Conservation (phyloP, 2,888 invertebrate genomes). For the Trachelus stipa region DNA sequence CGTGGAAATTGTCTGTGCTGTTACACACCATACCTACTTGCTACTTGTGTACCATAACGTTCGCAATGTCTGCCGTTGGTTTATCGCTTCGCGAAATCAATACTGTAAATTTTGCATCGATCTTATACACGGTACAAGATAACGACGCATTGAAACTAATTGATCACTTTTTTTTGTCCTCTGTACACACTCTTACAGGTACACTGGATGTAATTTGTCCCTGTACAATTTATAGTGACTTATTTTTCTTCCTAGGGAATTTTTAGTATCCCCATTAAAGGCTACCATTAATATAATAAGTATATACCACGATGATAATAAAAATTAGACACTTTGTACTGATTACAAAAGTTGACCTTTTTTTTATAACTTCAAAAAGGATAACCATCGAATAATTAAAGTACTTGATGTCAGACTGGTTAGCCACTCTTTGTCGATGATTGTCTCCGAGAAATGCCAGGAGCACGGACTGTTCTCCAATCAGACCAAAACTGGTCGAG, state of each 20-base stretch:
- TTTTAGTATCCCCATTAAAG: neutral
- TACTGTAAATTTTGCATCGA: constrained; percentile 4
- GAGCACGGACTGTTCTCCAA: constrained; percentile 20
- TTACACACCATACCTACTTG: neutral
- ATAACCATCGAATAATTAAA: neutral
- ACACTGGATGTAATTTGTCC: neutral
- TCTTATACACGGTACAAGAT: neutral
- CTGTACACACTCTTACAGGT: neutral
- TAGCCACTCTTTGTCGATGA: neutral
- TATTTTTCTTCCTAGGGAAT: neutral
- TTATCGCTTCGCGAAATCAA: constrained; percentile 5
- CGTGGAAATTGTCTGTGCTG: constrained; percentile 19
- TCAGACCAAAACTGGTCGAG: constrained; percentile 29
- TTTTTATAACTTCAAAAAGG: neutral
- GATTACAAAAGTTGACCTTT: neutral
- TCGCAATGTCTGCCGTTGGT: neutral
- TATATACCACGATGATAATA: neutral
- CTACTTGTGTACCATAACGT: neutral
- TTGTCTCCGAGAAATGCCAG: neutral
- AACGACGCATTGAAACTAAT: neutral
- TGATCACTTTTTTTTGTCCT: neutral
- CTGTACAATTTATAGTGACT: neutral
- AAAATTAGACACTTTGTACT: neutral
- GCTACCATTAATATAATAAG: neutral
- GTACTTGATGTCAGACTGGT: neutral